Percentiles rank a stretch among this genome's conserved stretches.
Evolutionary conservation across 2,797 vertebrate species (phyloP).

Genomic region (Pipistrellus nathusii): DNA sequence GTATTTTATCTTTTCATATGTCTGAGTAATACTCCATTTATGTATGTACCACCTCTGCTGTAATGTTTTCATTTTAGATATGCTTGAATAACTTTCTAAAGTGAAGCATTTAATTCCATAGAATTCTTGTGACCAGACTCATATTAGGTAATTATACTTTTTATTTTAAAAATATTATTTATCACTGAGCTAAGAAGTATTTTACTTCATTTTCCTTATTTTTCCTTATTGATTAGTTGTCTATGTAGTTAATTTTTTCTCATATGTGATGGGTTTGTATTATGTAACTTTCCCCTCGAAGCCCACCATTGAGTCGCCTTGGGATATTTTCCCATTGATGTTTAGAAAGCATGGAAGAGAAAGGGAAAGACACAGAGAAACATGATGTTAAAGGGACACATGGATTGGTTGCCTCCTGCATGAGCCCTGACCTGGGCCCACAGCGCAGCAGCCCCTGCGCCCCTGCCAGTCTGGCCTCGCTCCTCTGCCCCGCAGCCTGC

Average conservation of each 20-base stretch:
- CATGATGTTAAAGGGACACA: too few species aligned
- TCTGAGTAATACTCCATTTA: not conserved
- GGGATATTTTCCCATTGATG: too few species aligned
- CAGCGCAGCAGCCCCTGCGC: too few species aligned
- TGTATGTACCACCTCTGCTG: not conserved
- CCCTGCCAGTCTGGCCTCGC: too few species aligned
- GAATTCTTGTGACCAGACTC: not conserved
- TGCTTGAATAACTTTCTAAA: not conserved
- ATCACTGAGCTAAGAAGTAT: not conserved
- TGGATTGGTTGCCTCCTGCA: too few species aligned
- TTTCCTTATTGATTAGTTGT: not conserved
- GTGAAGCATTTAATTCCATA: not conserved
- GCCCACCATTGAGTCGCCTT: too few species aligned
- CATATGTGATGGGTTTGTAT: not conserved
- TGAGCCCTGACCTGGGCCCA: too few species aligned
- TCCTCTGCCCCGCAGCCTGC: too few species aligned
- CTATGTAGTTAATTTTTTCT: not conserved
- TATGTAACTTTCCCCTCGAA: not conserved
- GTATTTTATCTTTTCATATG: not conserved
- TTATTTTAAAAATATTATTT: not conserved
- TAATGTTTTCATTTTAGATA: not conserved
- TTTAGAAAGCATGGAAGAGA: too few species aligned
- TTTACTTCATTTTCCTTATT: not conserved
- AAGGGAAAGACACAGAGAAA: too few species aligned
- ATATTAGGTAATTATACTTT: not conserved